Percentiles rank a stretch among this genome's conserved stretches.
Evolutionary conservation across 2,113 vertebrate genomes (phyloP).

Genomic region (Sturnira hondurensis): DNA sequence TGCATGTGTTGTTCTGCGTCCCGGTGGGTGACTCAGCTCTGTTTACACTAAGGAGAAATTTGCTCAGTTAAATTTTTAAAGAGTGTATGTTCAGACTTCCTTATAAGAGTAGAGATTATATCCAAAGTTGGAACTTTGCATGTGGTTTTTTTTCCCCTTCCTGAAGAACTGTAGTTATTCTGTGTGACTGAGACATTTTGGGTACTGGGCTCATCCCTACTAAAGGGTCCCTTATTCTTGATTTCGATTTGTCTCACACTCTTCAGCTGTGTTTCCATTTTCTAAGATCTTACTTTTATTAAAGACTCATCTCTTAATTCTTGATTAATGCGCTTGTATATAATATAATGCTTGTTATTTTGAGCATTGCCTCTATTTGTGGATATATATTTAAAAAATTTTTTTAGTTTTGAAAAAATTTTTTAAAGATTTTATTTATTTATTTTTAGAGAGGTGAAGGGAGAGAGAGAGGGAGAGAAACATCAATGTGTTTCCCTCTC

Average conservation of each 20-base stretch:
- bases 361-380: background rate
- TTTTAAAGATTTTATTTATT: too few species aligned
- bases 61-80: background rate
- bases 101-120: background rate
- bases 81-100: background rate
- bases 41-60: background rate
- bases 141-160: background rate
- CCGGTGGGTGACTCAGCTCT: background rate
- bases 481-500: too few species aligned
- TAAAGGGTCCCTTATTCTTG: background rate
- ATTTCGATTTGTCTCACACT: background rate
- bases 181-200: background rate
- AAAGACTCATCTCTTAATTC: background rate
- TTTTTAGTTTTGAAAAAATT: too few species aligned
- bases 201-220: background rate
- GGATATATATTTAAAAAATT: background rate
- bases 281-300: slow-evolving; percentile 44
- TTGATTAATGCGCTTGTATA: background rate
- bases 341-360: slow-evolving; percentile 24
- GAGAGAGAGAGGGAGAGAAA: too few species aligned
- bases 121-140: background rate
- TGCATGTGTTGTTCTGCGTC: background rate
- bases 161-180: background rate
- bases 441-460: too few species aligned
- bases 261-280: background rate